A percentile compares a stretch with the other conserved stretches of the same genome.
phyloP scores from a whole-genome alignment of 2,113 vertebrate species.

The Sphyrna mokarran region DNA sequence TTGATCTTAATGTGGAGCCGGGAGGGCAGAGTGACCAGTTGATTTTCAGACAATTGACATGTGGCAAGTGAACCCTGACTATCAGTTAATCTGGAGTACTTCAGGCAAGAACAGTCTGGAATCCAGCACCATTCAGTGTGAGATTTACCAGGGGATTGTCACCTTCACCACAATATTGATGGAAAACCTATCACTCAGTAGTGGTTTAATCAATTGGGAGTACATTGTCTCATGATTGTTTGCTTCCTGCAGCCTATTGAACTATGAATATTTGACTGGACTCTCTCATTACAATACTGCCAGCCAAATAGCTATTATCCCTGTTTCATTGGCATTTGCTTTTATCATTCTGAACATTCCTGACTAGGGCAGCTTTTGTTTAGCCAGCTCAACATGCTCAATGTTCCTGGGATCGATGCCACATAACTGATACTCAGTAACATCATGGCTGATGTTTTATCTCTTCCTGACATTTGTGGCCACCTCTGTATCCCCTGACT shows the following conservation, averaged over 20 bases:
- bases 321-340: background rate
- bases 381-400: background rate
- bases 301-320: background rate
- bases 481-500: background rate
- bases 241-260: background rate
- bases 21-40: background rate
- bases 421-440: background rate
- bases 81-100: background rate
- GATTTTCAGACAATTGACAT: background rate
- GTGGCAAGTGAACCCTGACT: background rate
- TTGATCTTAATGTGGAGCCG: background rate
- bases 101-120: background rate
- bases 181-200: background rate
- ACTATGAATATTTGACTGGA: background rate
- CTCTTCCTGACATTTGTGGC: background rate
- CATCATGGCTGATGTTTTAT: background rate
- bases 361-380: background rate
- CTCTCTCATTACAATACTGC: background rate
- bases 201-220: background rate
- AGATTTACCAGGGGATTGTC: background rate
- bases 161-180: background rate
- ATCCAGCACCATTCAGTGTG: background rate
- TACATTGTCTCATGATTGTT: background rate
- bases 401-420: background rate
- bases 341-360: background rate